Percentiles rank a stretch among this genome's conserved stretches.
Conservation (phyloP, 2,888 invertebrate species). For the Pharmacophagus antenor region DNA sequence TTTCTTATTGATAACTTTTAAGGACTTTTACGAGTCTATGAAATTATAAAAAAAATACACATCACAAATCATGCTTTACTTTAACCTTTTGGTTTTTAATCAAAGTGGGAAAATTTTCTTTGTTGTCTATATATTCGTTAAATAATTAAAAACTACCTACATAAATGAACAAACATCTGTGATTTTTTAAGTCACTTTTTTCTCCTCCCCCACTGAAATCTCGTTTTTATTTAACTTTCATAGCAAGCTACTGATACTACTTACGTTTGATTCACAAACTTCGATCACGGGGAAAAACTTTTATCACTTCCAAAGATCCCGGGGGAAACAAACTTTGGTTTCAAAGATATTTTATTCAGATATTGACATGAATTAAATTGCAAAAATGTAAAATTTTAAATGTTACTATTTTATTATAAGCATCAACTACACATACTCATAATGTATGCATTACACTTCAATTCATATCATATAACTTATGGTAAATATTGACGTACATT, state of each 20-base stretch:
- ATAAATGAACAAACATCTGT: background rate
- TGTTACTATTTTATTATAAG: background rate
- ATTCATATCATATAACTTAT: too few species aligned
- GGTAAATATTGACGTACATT: too few species aligned
- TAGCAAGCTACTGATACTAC: slow-evolving; percentile 4
- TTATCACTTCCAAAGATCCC: slow-evolving; percentile 21
- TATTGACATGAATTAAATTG: slow-evolving; percentile 9
- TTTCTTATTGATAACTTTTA: too few species aligned
- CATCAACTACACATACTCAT: too few species aligned
- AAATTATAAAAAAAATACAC: too few species aligned
- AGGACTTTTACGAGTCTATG: too few species aligned
- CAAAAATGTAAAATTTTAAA: background rate
- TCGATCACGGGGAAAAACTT: slow-evolving; percentile 22
- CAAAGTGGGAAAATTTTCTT: too few species aligned
- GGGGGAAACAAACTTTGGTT: slow-evolving; percentile 8
- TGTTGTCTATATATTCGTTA: too few species aligned
- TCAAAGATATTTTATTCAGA: slow-evolving; percentile 19
- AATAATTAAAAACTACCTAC: background rate
- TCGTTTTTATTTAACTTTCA: slow-evolving; percentile 8
- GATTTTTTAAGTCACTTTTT: background rate
- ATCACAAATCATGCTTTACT: too few species aligned
- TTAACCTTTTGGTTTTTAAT: too few species aligned
- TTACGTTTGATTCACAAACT: slow-evolving; percentile 23
- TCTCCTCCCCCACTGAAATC: background rate
- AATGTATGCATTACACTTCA: too few species aligned